These are phyloP conservation scores for Tiliqua scincoides DNA, from an alignment of 2,113 vertebrate genomes.

Conservation along the genomic window DNA sequence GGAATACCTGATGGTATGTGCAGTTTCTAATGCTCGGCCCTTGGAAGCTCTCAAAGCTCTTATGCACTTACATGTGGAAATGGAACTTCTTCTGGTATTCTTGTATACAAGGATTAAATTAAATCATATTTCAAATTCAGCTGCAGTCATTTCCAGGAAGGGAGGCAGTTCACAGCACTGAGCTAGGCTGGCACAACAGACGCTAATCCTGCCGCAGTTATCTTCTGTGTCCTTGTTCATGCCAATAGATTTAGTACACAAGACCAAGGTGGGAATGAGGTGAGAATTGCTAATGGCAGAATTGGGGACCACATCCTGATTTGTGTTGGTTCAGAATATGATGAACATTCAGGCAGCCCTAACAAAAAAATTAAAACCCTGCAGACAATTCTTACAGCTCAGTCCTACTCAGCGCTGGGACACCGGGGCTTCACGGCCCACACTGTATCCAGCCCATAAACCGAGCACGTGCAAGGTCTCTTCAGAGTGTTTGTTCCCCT, in stretches of 20 bases:
- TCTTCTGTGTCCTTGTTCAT: not conserved
- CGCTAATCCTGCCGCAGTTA: not conserved
- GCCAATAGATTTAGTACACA: not conserved
- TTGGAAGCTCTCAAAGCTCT: not conserved
- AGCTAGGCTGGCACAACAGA: not conserved
- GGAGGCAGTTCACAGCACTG: not conserved
- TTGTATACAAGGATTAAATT: not conserved
- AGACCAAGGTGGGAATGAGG: not conserved
- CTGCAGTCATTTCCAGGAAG: not conserved
- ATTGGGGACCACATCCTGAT: no score
- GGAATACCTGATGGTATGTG: not conserved
- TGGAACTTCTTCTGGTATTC: not conserved
- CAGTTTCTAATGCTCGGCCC: not conserved
- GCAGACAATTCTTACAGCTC: no score
- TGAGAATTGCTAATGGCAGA: not conserved
- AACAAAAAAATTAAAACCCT: no score
- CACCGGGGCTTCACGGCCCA: no score
- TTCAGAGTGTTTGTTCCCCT: no score
- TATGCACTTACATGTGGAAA: not conserved
- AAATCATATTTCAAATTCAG: not conserved
- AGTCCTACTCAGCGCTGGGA: no score
- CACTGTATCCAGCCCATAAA: no score
- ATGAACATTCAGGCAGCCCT: no score
- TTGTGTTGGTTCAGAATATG: no score
- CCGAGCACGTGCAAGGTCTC: no score